A percentile compares a stretch with the other conserved stretches of the same genome.
Evolutionary conservation across 2,113 vertebrate genomes (phyloP).

Genomic region (Notothenia coriiceps): DNA sequence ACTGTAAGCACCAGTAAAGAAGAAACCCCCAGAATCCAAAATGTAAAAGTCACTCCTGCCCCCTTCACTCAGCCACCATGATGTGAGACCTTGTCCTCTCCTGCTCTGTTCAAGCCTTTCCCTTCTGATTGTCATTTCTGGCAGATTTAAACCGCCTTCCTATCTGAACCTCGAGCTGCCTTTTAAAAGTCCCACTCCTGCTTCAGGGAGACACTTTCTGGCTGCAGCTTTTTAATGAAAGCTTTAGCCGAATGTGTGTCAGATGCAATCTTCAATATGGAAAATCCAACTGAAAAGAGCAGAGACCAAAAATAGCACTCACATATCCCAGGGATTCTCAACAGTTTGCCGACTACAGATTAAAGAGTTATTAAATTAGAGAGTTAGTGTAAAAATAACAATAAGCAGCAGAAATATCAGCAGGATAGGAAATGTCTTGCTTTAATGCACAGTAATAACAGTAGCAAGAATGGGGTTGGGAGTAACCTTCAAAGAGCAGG

Average conservation of each 20-base stretch:
- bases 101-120: constrained; percentile 17
- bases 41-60: constrained; percentile 3
- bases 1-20: background rate
- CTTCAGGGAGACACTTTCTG: constrained; percentile 15
- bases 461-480: constrained; percentile 10
- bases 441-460: constrained; percentile 38
- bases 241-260: constrained; percentile 47
- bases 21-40: background rate
- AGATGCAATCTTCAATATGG: constrained; percentile 31
- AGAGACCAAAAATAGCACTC: constrained; percentile 9
- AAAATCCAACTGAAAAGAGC: constrained; percentile 30
- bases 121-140: constrained; percentile 28
- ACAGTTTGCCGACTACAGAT: constrained; percentile 2
- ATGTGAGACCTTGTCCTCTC: constrained; percentile 36
- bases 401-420: constrained; percentile 33
- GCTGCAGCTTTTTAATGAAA: constrained; percentile 57
- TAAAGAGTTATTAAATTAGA: constrained; percentile 14
- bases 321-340: background rate
- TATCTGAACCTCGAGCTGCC: constrained; percentile 40
- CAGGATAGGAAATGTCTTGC: constrained; percentile 14
- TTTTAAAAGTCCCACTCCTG: constrained; percentile 29
- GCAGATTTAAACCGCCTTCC: constrained; percentile 30
- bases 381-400: constrained; percentile 28
- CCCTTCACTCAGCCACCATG: background rate
- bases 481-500: constrained; percentile 37